Percentiles rank a stretch among this genome's conserved stretches.
phyloP scores from a whole-genome alignment of 2,888 invertebrate species.

The Lithophane semibrunnea region DNA sequence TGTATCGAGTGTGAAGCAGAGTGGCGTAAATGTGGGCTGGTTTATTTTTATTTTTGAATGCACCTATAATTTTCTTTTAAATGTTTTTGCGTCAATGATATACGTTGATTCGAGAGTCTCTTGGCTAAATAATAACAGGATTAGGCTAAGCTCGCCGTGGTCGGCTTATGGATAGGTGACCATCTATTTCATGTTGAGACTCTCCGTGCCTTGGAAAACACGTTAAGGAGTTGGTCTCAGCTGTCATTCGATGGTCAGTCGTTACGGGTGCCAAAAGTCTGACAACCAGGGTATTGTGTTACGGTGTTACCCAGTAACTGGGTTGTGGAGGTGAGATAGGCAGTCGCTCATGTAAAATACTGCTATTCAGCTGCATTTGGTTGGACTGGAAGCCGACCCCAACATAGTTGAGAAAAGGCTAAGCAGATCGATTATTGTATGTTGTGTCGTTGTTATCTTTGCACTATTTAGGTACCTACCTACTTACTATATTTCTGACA shows the following conservation, averaged over 20 bases:
- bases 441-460: neutral
- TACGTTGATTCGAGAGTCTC: neutral
- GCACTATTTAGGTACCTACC: neutral
- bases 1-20: slow-evolving; percentile 60
- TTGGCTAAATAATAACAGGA: neutral
- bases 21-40: slow-evolving; percentile 32
- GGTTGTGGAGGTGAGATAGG: neutral
- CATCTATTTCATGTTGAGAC: neutral
- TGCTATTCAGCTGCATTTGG: no score
- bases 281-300: neutral
- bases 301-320: neutral
- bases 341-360: neutral
- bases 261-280: neutral
- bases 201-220: neutral
- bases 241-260: neutral
- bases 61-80: slow-evolving; percentile 11
- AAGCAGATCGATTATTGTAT: neutral
- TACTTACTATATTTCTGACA: neutral
- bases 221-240: no score
- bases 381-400: neutral
- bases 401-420: neutral
- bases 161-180: neutral
- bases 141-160: neutral
- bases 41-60: slow-evolving; percentile 25
- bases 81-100: neutral